Percentiles rank a stretch among this genome's conserved stretches.
phyloP scores from a whole-genome alignment of 2,888 invertebrate genomes.

The Melipona beecheii region DNA sequence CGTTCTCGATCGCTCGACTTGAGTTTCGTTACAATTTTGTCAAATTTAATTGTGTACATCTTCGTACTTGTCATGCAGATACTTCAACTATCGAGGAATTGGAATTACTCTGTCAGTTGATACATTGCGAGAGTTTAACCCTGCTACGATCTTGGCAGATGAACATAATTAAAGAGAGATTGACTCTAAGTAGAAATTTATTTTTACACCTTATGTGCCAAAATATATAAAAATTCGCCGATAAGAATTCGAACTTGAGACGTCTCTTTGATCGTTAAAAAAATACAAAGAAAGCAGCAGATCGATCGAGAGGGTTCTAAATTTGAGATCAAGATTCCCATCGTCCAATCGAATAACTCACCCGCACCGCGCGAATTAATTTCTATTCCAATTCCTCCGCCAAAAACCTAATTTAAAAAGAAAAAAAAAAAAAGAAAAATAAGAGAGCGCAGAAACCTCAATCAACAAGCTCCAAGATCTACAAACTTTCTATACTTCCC shows the following conservation, averaged over 20 bases:
- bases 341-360: not conserved
- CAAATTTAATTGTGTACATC: too few relatives aligned
- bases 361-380: not conserved
- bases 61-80: not conserved
- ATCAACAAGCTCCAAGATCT: not conserved
- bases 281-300: too few relatives aligned
- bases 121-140: too few relatives aligned
- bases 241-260: too few relatives aligned
- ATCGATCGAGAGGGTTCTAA: not conserved
- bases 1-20: conserved; percentile 40
- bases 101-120: not conserved
- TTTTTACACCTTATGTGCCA: too few relatives aligned
- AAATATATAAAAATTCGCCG: too few relatives aligned
- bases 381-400: conserved; percentile 13
- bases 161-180: too few relatives aligned
- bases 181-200: too few relatives aligned
- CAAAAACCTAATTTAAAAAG: not conserved
- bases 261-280: too few relatives aligned
- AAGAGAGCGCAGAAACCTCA: conserved; percentile 40
- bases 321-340: not conserved
- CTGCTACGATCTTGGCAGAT: too few relatives aligned
- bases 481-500: not conserved
- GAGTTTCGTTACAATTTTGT: not conserved
- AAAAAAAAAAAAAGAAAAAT: not conserved
- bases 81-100: conserved; percentile 7